phyloP scores from a whole-genome alignment of 2,113 vertebrate species.

The Phaethon lepturus region DNA sequence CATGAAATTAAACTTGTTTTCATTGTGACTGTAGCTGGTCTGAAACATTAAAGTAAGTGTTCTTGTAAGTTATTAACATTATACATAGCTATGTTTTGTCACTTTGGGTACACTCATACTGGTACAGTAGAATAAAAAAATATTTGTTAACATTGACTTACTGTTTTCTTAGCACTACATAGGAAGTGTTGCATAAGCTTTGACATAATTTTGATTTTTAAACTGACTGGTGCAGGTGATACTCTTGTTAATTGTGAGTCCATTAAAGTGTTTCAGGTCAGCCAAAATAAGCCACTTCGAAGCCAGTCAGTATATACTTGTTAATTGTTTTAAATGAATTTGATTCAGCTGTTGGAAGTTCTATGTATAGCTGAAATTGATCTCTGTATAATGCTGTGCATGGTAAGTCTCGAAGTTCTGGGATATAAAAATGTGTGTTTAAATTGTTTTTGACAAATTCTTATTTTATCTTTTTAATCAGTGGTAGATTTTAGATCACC shows the following conservation, averaged over 20 bases:
- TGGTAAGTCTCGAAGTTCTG: neutral
- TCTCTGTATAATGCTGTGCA: neutral
- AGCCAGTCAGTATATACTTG: neutral
- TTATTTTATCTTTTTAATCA: neutral
- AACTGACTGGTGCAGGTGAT: neutral
- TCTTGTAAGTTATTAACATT: neutral
- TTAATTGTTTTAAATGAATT: neutral
- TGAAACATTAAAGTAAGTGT: neutral
- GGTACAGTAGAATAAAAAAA: neutral
- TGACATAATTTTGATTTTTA: neutral
- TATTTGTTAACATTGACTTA: neutral
- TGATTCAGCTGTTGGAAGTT: neutral
- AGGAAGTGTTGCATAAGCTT: neutral
- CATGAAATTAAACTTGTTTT: neutral
- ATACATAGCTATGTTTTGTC: neutral
- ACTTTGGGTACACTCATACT: neutral
- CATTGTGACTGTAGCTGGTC: neutral
- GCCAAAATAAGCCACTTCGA: neutral
- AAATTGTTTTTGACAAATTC: neutral
- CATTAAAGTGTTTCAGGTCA: neutral
- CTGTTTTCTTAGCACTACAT: neutral
- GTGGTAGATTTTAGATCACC: neutral
- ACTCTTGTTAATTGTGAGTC: neutral
- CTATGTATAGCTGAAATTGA: neutral
- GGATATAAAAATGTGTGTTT: neutral